Percentiles rank a stretch among this genome's conserved stretches.
Evolutionary conservation across 1,140 invertebrate species (phyloP).

Genomic region (Drusus annulatus): DNA sequence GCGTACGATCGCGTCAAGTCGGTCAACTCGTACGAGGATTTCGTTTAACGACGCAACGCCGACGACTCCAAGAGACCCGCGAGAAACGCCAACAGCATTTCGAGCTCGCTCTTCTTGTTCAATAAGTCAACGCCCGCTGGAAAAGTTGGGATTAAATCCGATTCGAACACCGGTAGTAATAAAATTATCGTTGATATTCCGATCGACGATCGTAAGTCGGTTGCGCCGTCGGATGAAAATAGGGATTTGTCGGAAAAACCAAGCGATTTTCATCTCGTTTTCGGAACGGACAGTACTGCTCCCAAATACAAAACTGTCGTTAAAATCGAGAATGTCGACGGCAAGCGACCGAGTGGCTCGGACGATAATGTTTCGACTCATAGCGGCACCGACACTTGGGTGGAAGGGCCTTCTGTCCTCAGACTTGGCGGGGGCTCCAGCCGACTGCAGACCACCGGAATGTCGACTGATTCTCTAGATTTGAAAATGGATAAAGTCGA

Average conservation of each 20-base stretch:
- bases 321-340: neutral
- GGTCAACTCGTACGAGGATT: neutral
- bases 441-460: neutral
- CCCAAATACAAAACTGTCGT: constrained; percentile 28
- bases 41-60: neutral
- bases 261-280: neutral
- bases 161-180: neutral
- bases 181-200: neutral
- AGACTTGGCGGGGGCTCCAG: constrained; percentile 17
- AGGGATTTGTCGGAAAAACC: neutral
- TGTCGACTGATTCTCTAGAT: neutral
- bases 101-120: neutral
- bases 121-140: neutral
- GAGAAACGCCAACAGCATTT: neutral
- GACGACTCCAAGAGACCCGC: neutral
- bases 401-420: constrained; percentile 36
- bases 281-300: neutral
- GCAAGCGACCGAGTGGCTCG: neutral
- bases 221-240: too few species aligned
- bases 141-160: neutral
- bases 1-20: constrained; percentile 61
- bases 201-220: neutral
- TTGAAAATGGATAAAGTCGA: neutral
- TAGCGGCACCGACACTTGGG: neutral
- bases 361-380: neutral